Conservation (phyloP, 2,113 vertebrate genomes). For the Perccottus glenii region DNA sequence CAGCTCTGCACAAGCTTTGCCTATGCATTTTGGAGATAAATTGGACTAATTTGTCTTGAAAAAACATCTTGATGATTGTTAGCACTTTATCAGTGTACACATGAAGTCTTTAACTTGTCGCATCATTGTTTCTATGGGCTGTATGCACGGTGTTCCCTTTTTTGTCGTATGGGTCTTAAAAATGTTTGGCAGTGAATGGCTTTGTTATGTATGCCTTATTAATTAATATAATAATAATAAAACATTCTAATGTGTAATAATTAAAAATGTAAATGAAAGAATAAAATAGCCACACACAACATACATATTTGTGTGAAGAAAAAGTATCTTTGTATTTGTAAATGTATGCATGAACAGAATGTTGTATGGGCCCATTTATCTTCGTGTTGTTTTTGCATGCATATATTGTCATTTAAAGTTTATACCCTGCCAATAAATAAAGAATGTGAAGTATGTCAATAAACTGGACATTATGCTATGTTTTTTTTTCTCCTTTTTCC, state of each 20-base stretch:
- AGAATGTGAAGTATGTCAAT: no score
- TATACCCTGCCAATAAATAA: slow-evolving; percentile 2
- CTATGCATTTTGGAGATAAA: slow-evolving; percentile 59
- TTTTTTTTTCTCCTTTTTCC: background rate
- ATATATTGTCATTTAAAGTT: slow-evolving; percentile 19
- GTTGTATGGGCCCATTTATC: slow-evolving; percentile 38
- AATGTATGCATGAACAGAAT: slow-evolving; percentile 37
- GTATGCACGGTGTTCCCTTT: slow-evolving; percentile 15
- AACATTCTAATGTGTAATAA: slow-evolving; percentile 13
- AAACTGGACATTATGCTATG: no score
- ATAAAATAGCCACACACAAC: slow-evolving; percentile 6
- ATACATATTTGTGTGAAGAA: background rate
- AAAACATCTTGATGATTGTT: slow-evolving; percentile 21
- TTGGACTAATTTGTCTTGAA: slow-evolving; percentile 8
- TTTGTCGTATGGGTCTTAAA: slow-evolving; percentile 7
- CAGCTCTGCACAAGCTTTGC: slow-evolving; percentile 35
- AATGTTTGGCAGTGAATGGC: slow-evolving; percentile 44
- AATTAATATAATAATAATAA: slow-evolving; percentile 27
- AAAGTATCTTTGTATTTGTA: slow-evolving; percentile 47
- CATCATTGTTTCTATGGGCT: no score
- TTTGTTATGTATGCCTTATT: slow-evolving; percentile 64
- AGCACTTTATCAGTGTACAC: slow-evolving; percentile 61
- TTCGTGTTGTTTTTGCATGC: slow-evolving; percentile 59
- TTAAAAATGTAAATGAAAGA: slow-evolving; percentile 15
- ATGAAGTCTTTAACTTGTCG: background rate